phyloP scores from a whole-genome alignment of 2,888 invertebrate species.

The Drosophila engyochracea region DNA sequence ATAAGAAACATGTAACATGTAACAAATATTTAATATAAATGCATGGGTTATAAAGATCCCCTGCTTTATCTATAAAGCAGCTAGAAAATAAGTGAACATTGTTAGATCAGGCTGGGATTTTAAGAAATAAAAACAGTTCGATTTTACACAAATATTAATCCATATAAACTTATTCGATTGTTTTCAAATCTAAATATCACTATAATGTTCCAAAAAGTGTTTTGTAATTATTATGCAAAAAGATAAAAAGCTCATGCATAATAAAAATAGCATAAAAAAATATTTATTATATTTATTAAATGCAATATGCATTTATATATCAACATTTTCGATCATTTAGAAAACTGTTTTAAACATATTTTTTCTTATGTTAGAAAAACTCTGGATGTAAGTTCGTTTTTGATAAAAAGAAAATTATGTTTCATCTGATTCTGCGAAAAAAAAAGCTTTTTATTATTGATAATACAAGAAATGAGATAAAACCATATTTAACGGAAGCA shows the following conservation, averaged over 20 bases:
- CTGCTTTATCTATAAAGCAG: no score
- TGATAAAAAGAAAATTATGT: not conserved
- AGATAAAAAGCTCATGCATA: not conserved
- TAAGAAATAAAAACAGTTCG: no score
- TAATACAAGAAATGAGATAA: conserved; percentile 4
- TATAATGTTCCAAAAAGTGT: no score
- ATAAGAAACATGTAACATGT: no score
- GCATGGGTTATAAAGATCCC: no score
- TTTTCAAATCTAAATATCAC: no score
- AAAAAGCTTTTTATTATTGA: not conserved
- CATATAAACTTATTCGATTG: not conserved
- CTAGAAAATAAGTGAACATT: no score
- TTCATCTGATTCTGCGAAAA: not conserved
- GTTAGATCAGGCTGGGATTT: no score
- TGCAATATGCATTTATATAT: not conserved
- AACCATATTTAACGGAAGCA: conserved; percentile 37
- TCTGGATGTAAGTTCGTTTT: not conserved
- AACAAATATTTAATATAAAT: no score
- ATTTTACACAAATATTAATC: not conserved
- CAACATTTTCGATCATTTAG: not conserved
- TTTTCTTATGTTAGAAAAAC: not conserved
- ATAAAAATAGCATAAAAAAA: not conserved
- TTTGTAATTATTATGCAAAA: no score
- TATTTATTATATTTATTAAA: not conserved
- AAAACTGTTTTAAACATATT: not conserved